Evolutionary conservation across 2,797 vertebrate species (phyloP).

Genomic region (Lindbergichthys nudifrons): DNA sequence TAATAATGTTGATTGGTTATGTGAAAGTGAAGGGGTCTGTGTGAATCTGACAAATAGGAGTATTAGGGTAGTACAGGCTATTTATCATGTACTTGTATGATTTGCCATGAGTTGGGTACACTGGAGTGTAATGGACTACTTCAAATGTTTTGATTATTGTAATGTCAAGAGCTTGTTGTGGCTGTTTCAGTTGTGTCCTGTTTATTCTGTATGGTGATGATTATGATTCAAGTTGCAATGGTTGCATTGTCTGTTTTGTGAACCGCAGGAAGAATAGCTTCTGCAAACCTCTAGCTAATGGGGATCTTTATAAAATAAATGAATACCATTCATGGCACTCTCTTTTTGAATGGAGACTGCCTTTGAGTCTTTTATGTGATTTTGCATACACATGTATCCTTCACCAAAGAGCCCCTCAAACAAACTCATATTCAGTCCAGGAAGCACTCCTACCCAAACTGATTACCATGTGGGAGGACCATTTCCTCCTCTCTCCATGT

Average conservation of each 20-base stretch:
- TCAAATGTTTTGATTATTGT: not conserved
- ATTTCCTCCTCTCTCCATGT: not conserved
- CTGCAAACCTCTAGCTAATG: not conserved
- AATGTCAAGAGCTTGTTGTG: not conserved
- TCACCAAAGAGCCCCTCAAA: too few species aligned
- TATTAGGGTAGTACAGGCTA: not conserved
- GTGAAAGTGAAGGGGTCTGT: not conserved
- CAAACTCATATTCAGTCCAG: too few species aligned
- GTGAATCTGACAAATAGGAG: not conserved
- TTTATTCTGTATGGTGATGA: not conserved
- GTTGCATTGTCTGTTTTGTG: constrained; percentile 4
- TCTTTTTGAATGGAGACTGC: too few species aligned
- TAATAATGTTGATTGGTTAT: too few species aligned
- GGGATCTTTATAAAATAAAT: not conserved
- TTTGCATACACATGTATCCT: too few species aligned
- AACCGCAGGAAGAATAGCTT: not conserved
- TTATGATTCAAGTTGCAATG: not conserved
- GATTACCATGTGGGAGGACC: not conserved
- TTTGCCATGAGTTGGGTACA: not conserved
- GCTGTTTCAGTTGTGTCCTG: not conserved
- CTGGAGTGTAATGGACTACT: not conserved
- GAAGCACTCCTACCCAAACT: too few species aligned
- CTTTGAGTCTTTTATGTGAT: too few species aligned
- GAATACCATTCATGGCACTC: too few species aligned
- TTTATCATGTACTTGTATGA: not conserved